These are phyloP conservation scores for Anoura caudifer DNA, from an alignment of 2,113 vertebrate species.

Conservation along the genomic window DNA sequence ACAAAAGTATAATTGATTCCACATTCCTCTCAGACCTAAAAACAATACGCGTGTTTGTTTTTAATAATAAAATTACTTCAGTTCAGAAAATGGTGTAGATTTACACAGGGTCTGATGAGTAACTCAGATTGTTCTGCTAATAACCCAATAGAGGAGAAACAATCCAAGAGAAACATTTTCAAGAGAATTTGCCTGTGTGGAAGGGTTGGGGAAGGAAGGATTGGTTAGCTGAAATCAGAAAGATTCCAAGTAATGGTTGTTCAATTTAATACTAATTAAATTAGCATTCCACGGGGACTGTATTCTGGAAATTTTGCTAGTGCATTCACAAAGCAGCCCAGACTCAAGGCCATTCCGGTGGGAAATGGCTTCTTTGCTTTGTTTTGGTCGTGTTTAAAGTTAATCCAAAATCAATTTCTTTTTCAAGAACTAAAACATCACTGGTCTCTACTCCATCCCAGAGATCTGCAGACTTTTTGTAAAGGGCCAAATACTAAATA, in stretches of 20 bases:
- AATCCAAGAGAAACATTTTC: background rate
- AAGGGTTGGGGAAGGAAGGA: background rate
- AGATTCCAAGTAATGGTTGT: background rate
- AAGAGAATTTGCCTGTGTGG: background rate
- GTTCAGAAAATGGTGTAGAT: background rate
- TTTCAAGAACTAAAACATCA: background rate
- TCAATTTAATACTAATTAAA: conserved; percentile 40
- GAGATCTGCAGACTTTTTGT: background rate
- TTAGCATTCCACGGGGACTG: background rate
- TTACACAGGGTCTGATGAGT: background rate
- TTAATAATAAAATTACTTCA: conserved; percentile 31
- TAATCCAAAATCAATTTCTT: conserved; percentile 14
- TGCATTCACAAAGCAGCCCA: background rate
- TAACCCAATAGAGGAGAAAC: background rate
- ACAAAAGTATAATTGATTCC: background rate
- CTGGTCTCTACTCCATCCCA: background rate
- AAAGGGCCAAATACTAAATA: background rate
- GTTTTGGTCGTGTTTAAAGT: conserved; percentile 13
- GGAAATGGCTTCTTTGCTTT: background rate
- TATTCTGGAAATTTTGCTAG: background rate
- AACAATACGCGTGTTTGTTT: background rate
- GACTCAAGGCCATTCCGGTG: background rate
- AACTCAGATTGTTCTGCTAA: background rate
- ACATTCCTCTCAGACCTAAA: background rate
- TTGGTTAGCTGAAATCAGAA: conserved; percentile 33